Percentiles rank a stretch among this genome's conserved stretches.
phyloP scores from a whole-genome alignment of 2,888 invertebrate genomes.

The Coremacera marginata region DNA sequence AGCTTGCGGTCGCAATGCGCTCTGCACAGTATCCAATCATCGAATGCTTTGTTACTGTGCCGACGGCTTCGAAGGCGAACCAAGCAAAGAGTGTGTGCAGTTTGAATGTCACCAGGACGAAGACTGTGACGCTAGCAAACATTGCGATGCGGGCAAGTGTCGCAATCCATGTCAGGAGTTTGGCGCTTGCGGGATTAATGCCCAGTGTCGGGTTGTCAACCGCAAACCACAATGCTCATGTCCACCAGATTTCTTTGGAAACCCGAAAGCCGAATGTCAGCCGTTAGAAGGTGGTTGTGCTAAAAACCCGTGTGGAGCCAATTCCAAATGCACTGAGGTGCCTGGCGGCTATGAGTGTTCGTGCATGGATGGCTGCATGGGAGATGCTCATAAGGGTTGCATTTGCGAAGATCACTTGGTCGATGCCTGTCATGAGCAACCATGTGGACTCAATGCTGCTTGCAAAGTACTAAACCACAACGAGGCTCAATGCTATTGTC shows the following conservation, averaged over 20 bases:
- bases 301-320: constrained; percentile 86
- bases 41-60: constrained; percentile 89
- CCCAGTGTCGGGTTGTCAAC: constrained; percentile 84
- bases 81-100: constrained; percentile 79
- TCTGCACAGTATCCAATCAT: constrained; percentile 84
- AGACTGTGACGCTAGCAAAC: constrained; percentile 84
- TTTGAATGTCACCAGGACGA: constrained; percentile 82
- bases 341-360: constrained; percentile 85
- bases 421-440: constrained; percentile 82
- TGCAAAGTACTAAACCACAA: constrained; percentile 79
- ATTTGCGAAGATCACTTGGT: constrained; percentile 77
- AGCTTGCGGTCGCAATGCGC: constrained; percentile 84
- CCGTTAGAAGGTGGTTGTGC: constrained; percentile 79
- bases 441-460: constrained; percentile 86
- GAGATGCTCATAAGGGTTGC: constrained; percentile 85
- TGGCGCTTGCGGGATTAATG: constrained; percentile 85
- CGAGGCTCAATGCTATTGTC: constrained; percentile 86
- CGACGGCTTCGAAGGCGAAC: constrained; percentile 86
- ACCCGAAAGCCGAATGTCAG: constrained; percentile 78
- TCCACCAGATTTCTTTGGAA: constrained; percentile 80
- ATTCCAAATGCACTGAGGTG: constrained; percentile 84
- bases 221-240: constrained; percentile 83
- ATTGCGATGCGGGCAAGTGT: constrained; percentile 81
- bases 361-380: constrained; percentile 83
- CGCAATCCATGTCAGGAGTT: constrained; percentile 84